A percentile compares a stretch with the other conserved stretches of the same genome.
Conservation (phyloP, 92 coral and sea anemone genomes). For the Epizoanthus stellaris region DNA sequence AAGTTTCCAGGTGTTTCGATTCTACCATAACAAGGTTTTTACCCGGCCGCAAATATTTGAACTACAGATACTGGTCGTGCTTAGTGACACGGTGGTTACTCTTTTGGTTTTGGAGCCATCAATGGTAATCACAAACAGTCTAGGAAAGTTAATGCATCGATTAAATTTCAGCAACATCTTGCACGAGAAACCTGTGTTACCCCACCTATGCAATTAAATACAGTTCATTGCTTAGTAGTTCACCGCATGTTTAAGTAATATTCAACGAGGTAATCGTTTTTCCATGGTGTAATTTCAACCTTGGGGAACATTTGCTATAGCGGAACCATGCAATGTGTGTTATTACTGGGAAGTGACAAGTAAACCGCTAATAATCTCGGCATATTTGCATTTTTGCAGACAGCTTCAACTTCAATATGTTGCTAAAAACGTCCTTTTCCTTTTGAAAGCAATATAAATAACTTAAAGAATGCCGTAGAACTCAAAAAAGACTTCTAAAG, state of each 20-base stretch:
- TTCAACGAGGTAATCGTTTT: background rate
- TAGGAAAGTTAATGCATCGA: too few species aligned
- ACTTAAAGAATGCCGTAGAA: background rate
- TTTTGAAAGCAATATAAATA: background rate
- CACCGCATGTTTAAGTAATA: background rate
- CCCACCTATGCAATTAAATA: background rate
- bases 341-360: background rate
- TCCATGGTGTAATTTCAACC: background rate
- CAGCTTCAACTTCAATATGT: background rate
- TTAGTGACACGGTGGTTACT: too few species aligned
- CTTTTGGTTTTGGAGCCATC: too few species aligned
- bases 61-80: too few species aligned
- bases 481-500: constrained; percentile 7
- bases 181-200: background rate
- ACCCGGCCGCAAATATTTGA: too few species aligned
- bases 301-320: background rate
- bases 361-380: background rate
- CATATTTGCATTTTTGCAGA: background rate
- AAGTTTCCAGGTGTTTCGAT: too few species aligned
- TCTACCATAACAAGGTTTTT: too few species aligned
- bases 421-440: background rate
- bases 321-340: background rate
- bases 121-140: too few species aligned
- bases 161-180: too few species aligned
- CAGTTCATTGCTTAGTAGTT: background rate